These are phyloP conservation scores for Aleiodes sp. DNA, from an alignment of 1,140 invertebrate species.

Conservation along the genomic window DNA sequence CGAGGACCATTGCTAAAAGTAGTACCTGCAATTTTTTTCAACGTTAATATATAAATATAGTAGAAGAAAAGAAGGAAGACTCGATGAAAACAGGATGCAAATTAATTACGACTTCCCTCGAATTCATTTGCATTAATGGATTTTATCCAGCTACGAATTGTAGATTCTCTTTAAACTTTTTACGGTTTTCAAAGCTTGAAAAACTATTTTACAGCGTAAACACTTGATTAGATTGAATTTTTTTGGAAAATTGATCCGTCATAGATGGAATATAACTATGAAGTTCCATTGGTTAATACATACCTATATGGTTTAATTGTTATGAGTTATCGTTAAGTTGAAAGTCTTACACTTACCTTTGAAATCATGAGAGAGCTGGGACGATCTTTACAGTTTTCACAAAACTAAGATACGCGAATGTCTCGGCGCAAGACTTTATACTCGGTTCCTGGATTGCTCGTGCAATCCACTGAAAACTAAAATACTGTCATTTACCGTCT, in stretches of 20 bases:
- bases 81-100: too few relatives aligned
- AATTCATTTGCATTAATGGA: too few relatives aligned
- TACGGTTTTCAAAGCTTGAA: neutral
- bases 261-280: too few relatives aligned
- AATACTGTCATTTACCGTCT: slow-evolving; percentile 55
- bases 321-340: too few relatives aligned
- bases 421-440: slow-evolving; percentile 54
- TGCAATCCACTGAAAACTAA: slow-evolving; percentile 52
- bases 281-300: too few relatives aligned
- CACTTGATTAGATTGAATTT: neutral
- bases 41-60: too few relatives aligned
- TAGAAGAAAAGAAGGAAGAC: too few relatives aligned
- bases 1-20: slow-evolving; percentile 53
- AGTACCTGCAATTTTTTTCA: slow-evolving; percentile 46
- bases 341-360: slow-evolving; percentile 49
- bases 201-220: neutral
- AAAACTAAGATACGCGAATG: slow-evolving; percentile 52
- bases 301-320: too few relatives aligned
- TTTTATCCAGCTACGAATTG: neutral
- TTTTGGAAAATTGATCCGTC: too few relatives aligned
- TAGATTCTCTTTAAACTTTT: neutral
- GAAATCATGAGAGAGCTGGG: slow-evolving; percentile 54
- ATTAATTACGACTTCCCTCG: neutral
- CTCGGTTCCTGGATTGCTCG: slow-evolving; percentile 41
- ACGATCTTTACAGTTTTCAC: slow-evolving; percentile 38